Evolutionary conservation across 92 coral and sea anemone species (phyloP).

Genomic region (Porites lobata): DNA sequence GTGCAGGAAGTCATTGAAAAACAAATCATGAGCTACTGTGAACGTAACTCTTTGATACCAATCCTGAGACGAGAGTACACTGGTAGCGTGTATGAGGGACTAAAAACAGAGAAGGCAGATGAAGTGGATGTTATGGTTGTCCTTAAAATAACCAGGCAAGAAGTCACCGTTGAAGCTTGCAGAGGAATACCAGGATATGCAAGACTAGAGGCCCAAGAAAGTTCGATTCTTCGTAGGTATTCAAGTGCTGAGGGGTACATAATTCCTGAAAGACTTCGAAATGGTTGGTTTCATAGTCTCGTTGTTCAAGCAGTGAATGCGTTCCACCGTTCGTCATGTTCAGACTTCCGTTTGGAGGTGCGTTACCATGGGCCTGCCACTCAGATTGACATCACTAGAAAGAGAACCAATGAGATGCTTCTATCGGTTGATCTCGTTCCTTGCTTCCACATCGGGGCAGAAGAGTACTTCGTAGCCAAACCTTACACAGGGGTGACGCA

Average conservation of each 20-base stretch:
- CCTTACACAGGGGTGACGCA: slow-evolving; percentile 35
- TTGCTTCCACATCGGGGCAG: slow-evolving; percentile 42
- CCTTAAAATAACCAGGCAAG: slow-evolving; percentile 44
- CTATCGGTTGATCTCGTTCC: slow-evolving; percentile 78
- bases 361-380: slow-evolving; percentile 79
- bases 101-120: slow-evolving; percentile 82
- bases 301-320: slow-evolving; percentile 48
- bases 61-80: slow-evolving; percentile 66
- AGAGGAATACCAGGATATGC: slow-evolving; percentile 66
- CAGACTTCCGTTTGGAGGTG: slow-evolving; percentile 31
- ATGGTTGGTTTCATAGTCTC: slow-evolving; percentile 63
- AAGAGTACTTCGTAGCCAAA: slow-evolving; percentile 70
- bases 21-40: slow-evolving; percentile 26
- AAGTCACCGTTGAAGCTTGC: slow-evolving; percentile 6
- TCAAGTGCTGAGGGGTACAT: slow-evolving; percentile 43
- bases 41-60: slow-evolving; percentile 46
- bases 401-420: not conserved
- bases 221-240: slow-evolving; percentile 34
- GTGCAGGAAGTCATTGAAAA: slow-evolving; percentile 47
- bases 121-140: slow-evolving; percentile 83
- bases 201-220: slow-evolving; percentile 38
- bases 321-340: not conserved
- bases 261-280: slow-evolving; percentile 48
- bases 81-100: slow-evolving; percentile 76
- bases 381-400: slow-evolving; percentile 62